Percentiles rank a stretch among this genome's conserved stretches.
Conservation (phyloP, 2,888 invertebrate genomes). For the Timandra comae region DNA sequence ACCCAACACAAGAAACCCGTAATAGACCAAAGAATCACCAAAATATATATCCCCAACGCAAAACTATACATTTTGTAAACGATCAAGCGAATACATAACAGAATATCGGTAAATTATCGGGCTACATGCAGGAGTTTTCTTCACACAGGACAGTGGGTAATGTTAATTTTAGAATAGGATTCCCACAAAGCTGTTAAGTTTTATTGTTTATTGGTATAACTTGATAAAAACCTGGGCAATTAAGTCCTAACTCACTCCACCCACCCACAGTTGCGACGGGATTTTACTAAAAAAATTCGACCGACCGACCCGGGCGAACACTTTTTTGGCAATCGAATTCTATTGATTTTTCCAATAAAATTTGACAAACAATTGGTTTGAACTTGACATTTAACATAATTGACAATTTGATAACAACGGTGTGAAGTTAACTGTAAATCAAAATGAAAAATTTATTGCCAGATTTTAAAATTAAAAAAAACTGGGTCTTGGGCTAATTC, state of each 20-base stretch:
- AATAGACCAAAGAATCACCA: slow-evolving; percentile 79
- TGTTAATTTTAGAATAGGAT: slow-evolving; percentile 22
- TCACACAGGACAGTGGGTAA: slow-evolving; percentile 37
- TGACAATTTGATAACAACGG: too few relatives aligned
- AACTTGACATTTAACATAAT: too few relatives aligned
- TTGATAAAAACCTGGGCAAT: slow-evolving; percentile 25
- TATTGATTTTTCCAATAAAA: too few relatives aligned
- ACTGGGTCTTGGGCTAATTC: too few relatives aligned
- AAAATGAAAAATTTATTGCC: too few relatives aligned
- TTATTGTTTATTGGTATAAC: slow-evolving; percentile 24
- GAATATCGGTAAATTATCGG: slow-evolving; percentile 20
- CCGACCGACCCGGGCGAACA: too few relatives aligned
- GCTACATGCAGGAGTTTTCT: slow-evolving; percentile 34
- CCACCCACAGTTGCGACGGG: too few relatives aligned
- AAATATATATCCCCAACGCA: slow-evolving; percentile 81
- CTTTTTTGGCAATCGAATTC: too few relatives aligned
- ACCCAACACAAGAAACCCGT: slow-evolving; percentile 80
- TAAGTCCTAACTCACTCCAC: neutral
- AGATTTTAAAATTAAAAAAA: too few relatives aligned
- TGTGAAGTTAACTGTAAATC: too few relatives aligned
- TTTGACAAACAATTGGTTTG: too few relatives aligned
- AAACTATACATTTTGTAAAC: slow-evolving; percentile 56
- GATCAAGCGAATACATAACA: slow-evolving; percentile 17
- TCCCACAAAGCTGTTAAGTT: slow-evolving; percentile 32
- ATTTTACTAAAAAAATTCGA: too few relatives aligned